A percentile compares a stretch with the other conserved stretches of the same genome.
phyloP scores from a whole-genome alignment of 2,113 vertebrate species.

The Pandion haliaetus region DNA sequence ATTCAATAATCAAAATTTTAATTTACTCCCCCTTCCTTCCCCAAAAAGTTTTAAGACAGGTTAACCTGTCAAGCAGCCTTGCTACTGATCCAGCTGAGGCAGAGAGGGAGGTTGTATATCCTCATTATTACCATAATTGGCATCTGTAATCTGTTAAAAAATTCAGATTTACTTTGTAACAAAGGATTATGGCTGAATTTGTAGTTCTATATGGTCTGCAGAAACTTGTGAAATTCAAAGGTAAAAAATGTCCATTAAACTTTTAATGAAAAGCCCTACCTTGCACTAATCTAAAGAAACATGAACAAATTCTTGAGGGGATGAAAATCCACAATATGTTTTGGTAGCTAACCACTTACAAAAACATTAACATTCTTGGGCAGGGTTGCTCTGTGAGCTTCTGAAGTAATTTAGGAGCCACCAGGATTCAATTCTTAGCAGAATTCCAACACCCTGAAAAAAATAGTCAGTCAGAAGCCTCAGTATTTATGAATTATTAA shows the following conservation, averaged over 20 bases:
- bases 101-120: slow-evolving; percentile 36
- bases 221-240: slow-evolving; percentile 77
- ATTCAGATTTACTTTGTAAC: slow-evolving; percentile 66
- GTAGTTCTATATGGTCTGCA: slow-evolving; percentile 67
- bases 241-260: slow-evolving; percentile 73
- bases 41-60: slow-evolving; percentile 2
- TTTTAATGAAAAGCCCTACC: slow-evolving; percentile 69
- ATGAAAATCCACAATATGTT: slow-evolving; percentile 67
- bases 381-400: slow-evolving; percentile 34
- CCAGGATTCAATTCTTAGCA: slow-evolving; percentile 65
- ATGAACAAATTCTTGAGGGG: slow-evolving; percentile 65
- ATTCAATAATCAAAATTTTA: slow-evolving; percentile 56
- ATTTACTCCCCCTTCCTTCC: background rate
- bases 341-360: slow-evolving; percentile 67
- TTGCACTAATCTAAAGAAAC: slow-evolving; percentile 72
- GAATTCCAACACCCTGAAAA: slow-evolving; percentile 53
- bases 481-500: slow-evolving; percentile 80
- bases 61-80: slow-evolving; percentile 25
- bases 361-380: slow-evolving; percentile 67
- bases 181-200: slow-evolving; percentile 70
- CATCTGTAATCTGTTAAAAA: slow-evolving; percentile 71
- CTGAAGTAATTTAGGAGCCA: slow-evolving; percentile 66
- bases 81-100: slow-evolving; percentile 39
- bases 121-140: slow-evolving; percentile 71
- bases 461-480: slow-evolving; percentile 62